Conservation (phyloP, 2,797 vertebrate genomes). For the Macropodus opercularis region DNA sequence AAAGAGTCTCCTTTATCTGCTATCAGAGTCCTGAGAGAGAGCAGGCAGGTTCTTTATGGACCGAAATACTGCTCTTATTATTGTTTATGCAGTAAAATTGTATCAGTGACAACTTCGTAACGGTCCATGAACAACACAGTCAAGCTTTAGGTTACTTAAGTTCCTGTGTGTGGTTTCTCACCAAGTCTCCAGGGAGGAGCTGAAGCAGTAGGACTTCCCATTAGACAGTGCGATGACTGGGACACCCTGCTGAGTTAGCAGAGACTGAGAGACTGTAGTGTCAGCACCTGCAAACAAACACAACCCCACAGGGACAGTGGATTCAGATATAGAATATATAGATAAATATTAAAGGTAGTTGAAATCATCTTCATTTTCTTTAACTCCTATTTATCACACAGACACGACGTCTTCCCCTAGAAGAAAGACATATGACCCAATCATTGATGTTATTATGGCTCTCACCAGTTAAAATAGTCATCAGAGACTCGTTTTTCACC, state of each 20-base stretch:
- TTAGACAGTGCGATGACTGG: conserved; percentile 93
- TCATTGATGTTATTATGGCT: background rate
- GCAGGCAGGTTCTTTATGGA: background rate
- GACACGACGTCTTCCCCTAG: too few species aligned
- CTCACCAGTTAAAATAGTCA: conserved; percentile 90
- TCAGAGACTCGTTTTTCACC: conserved; percentile 93
- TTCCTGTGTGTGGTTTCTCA: conserved; percentile 80
- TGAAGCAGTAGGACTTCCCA: conserved; percentile 96
- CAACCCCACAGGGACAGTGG: too few species aligned
- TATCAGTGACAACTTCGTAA: too few species aligned
- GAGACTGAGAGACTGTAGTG: conserved; percentile 89
- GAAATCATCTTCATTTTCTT: too few species aligned
- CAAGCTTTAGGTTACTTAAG: too few species aligned
- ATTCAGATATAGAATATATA: too few species aligned
- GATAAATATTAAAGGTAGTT: too few species aligned
- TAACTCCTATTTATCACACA: too few species aligned
- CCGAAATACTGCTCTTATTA: too few species aligned
- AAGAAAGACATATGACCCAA: too few species aligned
- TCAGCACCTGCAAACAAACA: conserved; percentile 83
- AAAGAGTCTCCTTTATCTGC: conserved; percentile 94
- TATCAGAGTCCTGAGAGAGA: conserved; percentile 88
- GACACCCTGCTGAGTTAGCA: conserved; percentile 95
- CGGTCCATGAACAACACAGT: too few species aligned
- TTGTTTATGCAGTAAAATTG: too few species aligned
- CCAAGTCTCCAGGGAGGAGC: conserved; percentile 91